Conservation (phyloP, 2,888 invertebrate genomes). For the Alsophila aescularia region DNA sequence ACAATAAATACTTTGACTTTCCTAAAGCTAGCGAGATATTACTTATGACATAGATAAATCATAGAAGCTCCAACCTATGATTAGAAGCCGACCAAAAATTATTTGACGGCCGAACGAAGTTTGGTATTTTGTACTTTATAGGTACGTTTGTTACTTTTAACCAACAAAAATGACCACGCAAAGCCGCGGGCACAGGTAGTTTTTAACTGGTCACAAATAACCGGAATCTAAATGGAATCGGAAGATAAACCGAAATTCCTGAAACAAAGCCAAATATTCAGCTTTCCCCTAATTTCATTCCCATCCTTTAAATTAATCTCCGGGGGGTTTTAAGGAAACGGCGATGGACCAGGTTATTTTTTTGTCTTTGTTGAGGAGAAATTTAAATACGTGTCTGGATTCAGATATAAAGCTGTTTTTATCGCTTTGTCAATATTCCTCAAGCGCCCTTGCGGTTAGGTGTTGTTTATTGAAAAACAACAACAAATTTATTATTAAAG, state of each 20-base stretch:
- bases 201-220: conserved; percentile 3
- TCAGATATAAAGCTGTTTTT: conserved; percentile 20
- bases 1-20: no score
- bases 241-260: not conserved
- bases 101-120: no score
- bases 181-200: no score
- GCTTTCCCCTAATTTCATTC: conserved; percentile 2
- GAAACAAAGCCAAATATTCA: conserved; percentile 18
- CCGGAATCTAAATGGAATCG: conserved; percentile 3
- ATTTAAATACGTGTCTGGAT: conserved; percentile 35
- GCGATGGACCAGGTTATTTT: conserved; percentile 17
- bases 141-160: no score
- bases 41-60: no score
- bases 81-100: no score
- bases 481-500: no score
- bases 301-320: conserved; percentile 20
- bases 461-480: conserved; percentile 12
- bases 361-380: conserved; percentile 28
- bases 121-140: no score
- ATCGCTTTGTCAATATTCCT: conserved; percentile 16
- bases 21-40: no score
- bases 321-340: conserved; percentile 21
- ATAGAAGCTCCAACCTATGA: no score
- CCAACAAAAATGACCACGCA: no score
- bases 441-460: conserved; percentile 9